Evolutionary conservation across 2,888 invertebrate genomes (phyloP).

Genomic region (Scrobipalpa costella): DNA sequence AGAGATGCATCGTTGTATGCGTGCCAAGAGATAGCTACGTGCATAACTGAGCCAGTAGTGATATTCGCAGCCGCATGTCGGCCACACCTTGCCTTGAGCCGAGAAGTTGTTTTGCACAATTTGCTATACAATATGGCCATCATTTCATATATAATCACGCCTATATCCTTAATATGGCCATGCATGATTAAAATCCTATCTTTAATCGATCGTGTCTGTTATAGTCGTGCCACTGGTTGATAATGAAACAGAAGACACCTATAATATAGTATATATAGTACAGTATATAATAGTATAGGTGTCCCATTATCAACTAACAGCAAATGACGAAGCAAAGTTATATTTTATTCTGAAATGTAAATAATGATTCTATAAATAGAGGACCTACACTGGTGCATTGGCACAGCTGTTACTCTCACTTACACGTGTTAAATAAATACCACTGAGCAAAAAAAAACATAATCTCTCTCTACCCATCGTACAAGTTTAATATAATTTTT

Average conservation of each 20-base stretch:
- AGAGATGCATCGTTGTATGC: slow-evolving; percentile 40
- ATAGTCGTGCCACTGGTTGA: neutral
- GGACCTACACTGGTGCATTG: too few species aligned
- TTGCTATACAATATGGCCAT: neutral
- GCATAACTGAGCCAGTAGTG: slow-evolving; percentile 6
- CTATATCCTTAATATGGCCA: neutral
- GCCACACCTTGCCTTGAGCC: slow-evolving; percentile 9
- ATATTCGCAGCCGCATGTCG: neutral
- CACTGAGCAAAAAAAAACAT: too few species aligned
- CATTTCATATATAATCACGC: neutral
- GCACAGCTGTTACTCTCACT: too few species aligned
- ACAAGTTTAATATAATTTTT: too few species aligned
- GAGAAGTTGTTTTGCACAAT: neutral
- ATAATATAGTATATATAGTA: too few species aligned
- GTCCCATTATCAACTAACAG: too few species aligned
- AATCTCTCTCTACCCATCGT: too few species aligned
- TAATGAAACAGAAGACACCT: too few species aligned
- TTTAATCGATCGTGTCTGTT: slow-evolving; percentile 1
- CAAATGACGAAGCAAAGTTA: neutral
- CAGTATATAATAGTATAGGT: too few species aligned
- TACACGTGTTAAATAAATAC: too few species aligned
- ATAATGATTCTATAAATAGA: too few species aligned
- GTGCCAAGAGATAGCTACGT: slow-evolving; percentile 37
- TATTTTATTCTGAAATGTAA: too few species aligned
- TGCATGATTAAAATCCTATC: neutral